Percentiles rank a stretch among this genome's conserved stretches.
Evolutionary conservation across 2,888 invertebrate genomes (phyloP).

Genomic region (Digitonthophagus gazella): DNA sequence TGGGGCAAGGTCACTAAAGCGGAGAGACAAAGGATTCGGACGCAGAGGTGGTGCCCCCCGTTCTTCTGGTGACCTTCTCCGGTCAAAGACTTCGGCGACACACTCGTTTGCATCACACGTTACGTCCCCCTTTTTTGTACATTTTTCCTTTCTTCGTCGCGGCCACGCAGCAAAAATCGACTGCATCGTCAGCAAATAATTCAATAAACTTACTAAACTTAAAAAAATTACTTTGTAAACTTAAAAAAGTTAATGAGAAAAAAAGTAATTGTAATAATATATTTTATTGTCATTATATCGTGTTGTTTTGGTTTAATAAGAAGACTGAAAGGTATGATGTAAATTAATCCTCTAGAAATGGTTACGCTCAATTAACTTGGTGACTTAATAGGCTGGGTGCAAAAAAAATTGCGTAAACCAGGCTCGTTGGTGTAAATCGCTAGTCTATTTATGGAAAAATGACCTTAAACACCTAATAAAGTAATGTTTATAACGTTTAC

Average conservation of each 20-base stretch:
- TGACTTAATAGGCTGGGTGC: not conserved
- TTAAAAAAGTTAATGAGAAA: too few relatives aligned
- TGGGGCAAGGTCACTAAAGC: conserved; percentile 11
- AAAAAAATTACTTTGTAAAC: too few relatives aligned
- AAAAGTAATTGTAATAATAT: too few relatives aligned
- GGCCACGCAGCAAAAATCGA: too few relatives aligned
- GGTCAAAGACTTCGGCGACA: conserved; percentile 8
- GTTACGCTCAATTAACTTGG: not conserved
- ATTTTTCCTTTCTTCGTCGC: not conserved
- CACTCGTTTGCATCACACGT: not conserved
- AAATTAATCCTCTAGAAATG: not conserved
- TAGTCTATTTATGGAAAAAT: not conserved
- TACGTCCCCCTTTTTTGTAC: not conserved
- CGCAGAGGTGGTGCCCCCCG: not conserved
- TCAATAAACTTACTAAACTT: too few relatives aligned
- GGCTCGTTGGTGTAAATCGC: not conserved
- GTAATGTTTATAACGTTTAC: not conserved
- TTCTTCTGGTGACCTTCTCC: conserved; percentile 7
- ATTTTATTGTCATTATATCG: too few relatives aligned
- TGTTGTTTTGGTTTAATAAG: not conserved
- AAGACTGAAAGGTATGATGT: not conserved
- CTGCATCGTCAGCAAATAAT: too few relatives aligned
- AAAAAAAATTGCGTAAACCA: not conserved
- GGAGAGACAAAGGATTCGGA: conserved; percentile 17
- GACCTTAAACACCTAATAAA: not conserved